Evolutionary conservation across 2,888 invertebrate genomes (phyloP).

Genomic region (Volucella bombylans): DNA sequence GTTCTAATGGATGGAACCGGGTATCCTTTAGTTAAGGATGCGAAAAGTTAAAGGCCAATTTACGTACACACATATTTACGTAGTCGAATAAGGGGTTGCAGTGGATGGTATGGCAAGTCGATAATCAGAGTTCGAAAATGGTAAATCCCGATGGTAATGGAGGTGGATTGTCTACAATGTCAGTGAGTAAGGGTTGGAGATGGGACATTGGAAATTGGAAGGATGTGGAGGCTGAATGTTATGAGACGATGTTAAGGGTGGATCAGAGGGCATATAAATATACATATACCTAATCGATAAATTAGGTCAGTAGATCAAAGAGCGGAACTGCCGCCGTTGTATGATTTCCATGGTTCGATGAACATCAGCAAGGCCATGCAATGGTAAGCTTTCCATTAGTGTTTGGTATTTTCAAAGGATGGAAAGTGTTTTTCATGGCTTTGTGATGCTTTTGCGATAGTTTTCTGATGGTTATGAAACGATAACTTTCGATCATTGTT

Average conservation of each 20-base stretch:
- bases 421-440: background rate
- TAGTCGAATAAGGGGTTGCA: background rate
- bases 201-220: background rate
- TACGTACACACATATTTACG: background rate
- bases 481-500: conserved; percentile 39
- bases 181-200: conserved; percentile 19
- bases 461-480: background rate
- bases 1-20: conserved; percentile 56
- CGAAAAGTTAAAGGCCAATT: conserved; percentile 54
- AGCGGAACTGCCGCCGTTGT: conserved; percentile 52
- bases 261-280: conserved; percentile 18
- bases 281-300: conserved; percentile 70
- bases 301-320: conserved; percentile 72
- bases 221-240: background rate
- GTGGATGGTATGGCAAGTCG: conserved; percentile 56
- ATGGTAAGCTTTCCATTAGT: conserved; percentile 46
- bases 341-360: conserved; percentile 26
- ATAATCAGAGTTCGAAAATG: conserved; percentile 71
- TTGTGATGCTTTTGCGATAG: background rate
- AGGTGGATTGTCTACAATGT: no score
- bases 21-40: conserved; percentile 56
- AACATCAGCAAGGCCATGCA: conserved; percentile 24
- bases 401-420: conserved; percentile 2
- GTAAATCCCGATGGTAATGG: conserved; percentile 40
- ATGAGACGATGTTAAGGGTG: background rate